Percentiles rank a stretch among this genome's conserved stretches.
Evolutionary conservation across 1,140 invertebrate species (phyloP).

Genomic region (Drosophila melanogaster): DNA sequence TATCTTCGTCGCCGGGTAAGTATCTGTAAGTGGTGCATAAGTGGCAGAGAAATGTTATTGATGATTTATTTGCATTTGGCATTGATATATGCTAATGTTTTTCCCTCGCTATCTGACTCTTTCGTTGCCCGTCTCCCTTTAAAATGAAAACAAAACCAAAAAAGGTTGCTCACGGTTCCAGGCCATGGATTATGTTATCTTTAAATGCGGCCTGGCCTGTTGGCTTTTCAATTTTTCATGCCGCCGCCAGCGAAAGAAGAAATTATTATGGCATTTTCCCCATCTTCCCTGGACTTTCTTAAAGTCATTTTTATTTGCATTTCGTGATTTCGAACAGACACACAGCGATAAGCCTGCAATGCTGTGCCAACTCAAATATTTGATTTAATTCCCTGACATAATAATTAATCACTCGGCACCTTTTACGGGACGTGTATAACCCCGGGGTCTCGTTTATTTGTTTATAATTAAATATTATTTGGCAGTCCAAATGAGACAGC

Average conservation of each 20-base stretch:
- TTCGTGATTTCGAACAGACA: conserved; percentile 73
- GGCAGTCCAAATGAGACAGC: conserved; percentile 79
- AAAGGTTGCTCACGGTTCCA: conserved; percentile 41
- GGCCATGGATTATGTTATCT: conserved; percentile 71
- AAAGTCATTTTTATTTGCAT: conserved; percentile 83
- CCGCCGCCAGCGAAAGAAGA: conserved; percentile 38
- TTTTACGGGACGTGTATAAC: conserved; percentile 57
- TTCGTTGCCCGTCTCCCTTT: conserved; percentile 1
- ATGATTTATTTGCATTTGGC: conserved; percentile 84
- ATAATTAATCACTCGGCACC: conserved; percentile 81
- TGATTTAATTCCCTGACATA: conserved; percentile 83
- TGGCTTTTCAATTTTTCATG: conserved; percentile 76
- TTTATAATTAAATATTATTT: conserved; percentile 83
- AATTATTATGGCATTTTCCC: conserved; percentile 74
- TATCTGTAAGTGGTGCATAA: conserved; percentile 84
- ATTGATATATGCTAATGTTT: conserved; percentile 84
- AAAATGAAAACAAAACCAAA: conserved; percentile 24
- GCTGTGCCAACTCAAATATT: conserved; percentile 77
- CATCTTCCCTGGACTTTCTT: conserved; percentile 14
- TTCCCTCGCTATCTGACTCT: conserved; percentile 28
- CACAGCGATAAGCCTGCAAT: background rate
- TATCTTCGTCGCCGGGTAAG: conserved; percentile 49
- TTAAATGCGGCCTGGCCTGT: conserved; percentile 42
- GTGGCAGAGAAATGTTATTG: conserved; percentile 83
- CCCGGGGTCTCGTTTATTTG: conserved; percentile 70